phyloP scores from a whole-genome alignment of 2,888 invertebrate genomes.

The Reticulitermes lucifugus region DNA sequence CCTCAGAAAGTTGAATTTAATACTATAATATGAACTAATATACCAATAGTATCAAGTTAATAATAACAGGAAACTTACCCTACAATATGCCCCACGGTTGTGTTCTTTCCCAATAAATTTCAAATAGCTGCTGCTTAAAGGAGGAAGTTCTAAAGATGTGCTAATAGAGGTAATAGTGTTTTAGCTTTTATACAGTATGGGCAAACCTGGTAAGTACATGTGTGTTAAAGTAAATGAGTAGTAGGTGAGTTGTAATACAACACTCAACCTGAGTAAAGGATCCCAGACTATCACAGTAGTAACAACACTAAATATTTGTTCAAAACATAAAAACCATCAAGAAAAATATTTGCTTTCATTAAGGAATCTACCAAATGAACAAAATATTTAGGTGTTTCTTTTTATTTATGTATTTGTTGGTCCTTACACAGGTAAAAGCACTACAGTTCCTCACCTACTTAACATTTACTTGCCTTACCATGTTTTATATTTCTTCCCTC shows the following conservation, averaged over 20 bases:
- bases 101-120: neutral
- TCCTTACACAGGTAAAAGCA: neutral
- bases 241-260: neutral
- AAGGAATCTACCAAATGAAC: neutral
- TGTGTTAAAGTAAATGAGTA: neutral
- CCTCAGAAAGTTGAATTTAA: neutral
- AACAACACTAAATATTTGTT: neutral
- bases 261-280: neutral
- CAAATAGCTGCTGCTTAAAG: constrained; percentile 9
- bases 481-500: no score
- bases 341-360: neutral
- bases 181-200: neutral
- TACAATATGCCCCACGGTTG: constrained; percentile 8
- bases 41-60: neutral
- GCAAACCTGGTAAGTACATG: neutral
- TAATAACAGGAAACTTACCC: constrained; percentile 23
- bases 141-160: constrained; percentile 3
- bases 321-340: neutral
- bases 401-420: neutral
- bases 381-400: neutral
- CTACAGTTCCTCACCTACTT: neutral
- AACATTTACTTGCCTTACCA: constrained; percentile 1
- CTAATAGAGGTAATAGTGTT: neutral
- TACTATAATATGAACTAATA: neutral
- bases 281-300: neutral